Evolutionary conservation across 2,888 invertebrate species (phyloP), one percentile per base, ranked within the genome.

Genomic region (Acronicta aceris): DNA sequence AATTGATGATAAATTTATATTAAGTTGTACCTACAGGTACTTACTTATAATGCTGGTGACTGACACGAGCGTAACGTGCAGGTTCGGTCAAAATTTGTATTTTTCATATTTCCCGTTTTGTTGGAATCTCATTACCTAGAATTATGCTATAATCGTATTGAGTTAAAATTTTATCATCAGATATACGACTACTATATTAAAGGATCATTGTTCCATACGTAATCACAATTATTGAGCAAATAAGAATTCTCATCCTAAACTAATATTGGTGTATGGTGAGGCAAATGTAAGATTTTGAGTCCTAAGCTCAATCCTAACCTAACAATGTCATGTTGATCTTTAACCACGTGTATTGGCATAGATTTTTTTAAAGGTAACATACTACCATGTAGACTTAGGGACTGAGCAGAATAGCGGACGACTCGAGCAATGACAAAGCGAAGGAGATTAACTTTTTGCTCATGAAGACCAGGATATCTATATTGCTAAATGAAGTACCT

Each of bases 251-350:
- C 45, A 52, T 70, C 74, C 74, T 78, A 74, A 59, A 42, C 60
- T 40, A 57, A 78, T 59, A 59, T 56, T 58, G 53, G 48, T 43
- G 15, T 17, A 55, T 54, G 62, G 53, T 50, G 27, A 10, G 50
- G 58, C 48, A 75, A 78, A 75, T 63, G 65, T 53, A 59, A 71
- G 62, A 65, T 75, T 71, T 57, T 78, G 56, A 74, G 48, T 51
- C 48, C 71, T 77, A 70, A 74, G 74, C 71, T 60, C 36, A 55
- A 59, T 63, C 78, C 76, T 78, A 75, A 57, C 60, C 74, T 55
- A 71, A 74, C 71, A 78, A 52, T 21, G 33, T 16, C 5, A 9
- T 64, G 56, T 60, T 74, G 47, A 65, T 58, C 61, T 74, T 52
- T 49, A 21, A 51, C 41, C 75, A 53, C 41, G 16, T 17, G n/a